Percentiles rank a stretch among this genome's conserved stretches.
Conservation (phyloP, 1,140 invertebrate species). For the Lordiphosa mommai region DNA sequence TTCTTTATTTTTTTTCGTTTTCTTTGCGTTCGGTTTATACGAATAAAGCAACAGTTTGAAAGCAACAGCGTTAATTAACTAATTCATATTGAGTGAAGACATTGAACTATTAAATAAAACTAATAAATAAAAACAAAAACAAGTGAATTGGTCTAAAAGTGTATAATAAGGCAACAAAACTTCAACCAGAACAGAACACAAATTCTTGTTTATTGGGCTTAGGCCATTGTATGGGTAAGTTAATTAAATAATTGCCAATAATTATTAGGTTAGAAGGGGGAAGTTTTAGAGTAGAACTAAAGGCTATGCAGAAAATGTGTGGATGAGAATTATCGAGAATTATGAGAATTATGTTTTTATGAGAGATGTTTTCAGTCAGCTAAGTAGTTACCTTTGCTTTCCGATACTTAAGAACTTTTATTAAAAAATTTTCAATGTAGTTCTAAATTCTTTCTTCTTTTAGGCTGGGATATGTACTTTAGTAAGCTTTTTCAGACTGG, state of each 20-base stretch:
- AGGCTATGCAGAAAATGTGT: too few relatives aligned
- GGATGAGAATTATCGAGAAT: too few relatives aligned
- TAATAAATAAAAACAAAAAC: background rate
- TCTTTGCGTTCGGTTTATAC: constrained; percentile 51
- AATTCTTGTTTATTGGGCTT: constrained; percentile 74
- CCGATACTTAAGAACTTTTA: background rate
- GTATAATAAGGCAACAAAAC: constrained; percentile 26
- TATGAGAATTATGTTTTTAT: too few relatives aligned
- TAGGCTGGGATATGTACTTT: too few relatives aligned
- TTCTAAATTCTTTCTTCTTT: too few relatives aligned
- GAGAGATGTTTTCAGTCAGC: too few relatives aligned
- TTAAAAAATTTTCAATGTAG: too few relatives aligned
- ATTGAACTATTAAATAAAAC: too few relatives aligned
- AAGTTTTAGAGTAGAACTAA: background rate
- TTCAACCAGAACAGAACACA: constrained; percentile 35
- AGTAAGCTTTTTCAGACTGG: too few relatives aligned
- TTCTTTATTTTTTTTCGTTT: constrained; percentile 62
- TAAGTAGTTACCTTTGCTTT: too few relatives aligned
- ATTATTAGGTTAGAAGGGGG: background rate
- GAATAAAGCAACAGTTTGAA: constrained; percentile 34
- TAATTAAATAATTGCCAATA: background rate
- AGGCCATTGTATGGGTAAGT: constrained; percentile 80
- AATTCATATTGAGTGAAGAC: too few relatives aligned
- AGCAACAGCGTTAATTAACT: constrained; percentile 15
- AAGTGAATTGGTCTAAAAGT: constrained; percentile 15